Evolutionary conservation across 2,888 invertebrate genomes (phyloP).

Genomic region (Loripinus fragilis): DNA sequence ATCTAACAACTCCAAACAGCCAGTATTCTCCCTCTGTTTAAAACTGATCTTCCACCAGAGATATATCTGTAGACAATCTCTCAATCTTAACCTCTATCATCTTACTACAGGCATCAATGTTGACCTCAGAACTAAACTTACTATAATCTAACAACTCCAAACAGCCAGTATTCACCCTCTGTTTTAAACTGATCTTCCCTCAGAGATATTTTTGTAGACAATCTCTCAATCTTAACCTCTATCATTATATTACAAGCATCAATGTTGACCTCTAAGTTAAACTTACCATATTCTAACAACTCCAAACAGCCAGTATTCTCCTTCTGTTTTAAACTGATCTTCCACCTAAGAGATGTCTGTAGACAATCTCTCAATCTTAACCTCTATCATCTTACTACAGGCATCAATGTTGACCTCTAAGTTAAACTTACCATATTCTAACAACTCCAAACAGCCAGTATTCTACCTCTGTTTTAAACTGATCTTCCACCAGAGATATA

Average conservation of each 20-base stretch:
- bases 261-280: conserved; percentile 31
- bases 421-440: too few relatives aligned
- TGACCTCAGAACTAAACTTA: conserved; percentile 15
- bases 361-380: too few relatives aligned
- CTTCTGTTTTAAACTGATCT: too few relatives aligned
- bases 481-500: too few relatives aligned
- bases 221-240: conserved; percentile 40
- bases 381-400: too few relatives aligned
- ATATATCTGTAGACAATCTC: conserved; percentile 26
- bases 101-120: conserved; percentile 40
- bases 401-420: too few relatives aligned
- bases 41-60: conserved; percentile 9
- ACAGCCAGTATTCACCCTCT: conserved; percentile 41
- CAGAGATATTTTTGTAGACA: conserved; percentile 34
- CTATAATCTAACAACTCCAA: conserved; percentile 49
- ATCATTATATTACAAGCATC: conserved; percentile 35
- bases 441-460: too few relatives aligned
- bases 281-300: too few relatives aligned
- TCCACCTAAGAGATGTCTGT: too few relatives aligned
- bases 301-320: too few relatives aligned
- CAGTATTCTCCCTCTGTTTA: conserved; percentile 37
- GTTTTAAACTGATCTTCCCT: conserved; percentile 35
- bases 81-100: conserved; percentile 38
- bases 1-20: conserved; percentile 43
- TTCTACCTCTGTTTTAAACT: too few relatives aligned